Evolutionary conservation across 2,113 vertebrate species (phyloP).

Genomic region (Tinamus guttatus): DNA sequence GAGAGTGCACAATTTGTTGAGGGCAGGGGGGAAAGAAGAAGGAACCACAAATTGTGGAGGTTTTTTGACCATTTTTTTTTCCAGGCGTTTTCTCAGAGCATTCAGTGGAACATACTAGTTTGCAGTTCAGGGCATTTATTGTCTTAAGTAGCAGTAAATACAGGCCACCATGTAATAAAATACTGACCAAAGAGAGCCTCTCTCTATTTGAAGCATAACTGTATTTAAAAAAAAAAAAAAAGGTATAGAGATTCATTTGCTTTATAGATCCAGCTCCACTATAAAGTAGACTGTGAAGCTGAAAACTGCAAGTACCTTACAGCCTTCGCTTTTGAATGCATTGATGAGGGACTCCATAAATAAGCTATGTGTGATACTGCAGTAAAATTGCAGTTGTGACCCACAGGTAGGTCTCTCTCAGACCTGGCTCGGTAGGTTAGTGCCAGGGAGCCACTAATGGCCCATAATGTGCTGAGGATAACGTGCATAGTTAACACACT

Average conservation of each 20-base stretch:
- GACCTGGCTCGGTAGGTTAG: background rate
- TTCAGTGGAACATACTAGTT: background rate
- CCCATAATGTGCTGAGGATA: background rate
- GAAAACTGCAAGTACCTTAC: accelerated
- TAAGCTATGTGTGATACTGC: background rate
- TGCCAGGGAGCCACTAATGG: background rate
- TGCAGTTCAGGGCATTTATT: background rate
- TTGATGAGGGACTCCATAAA: background rate
- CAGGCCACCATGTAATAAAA: background rate
- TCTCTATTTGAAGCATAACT: background rate
- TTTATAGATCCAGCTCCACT: background rate
- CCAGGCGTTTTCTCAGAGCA: background rate
- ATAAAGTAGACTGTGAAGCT: background rate
- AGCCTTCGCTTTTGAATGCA: background rate
- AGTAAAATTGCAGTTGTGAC: background rate
- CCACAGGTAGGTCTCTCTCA: background rate
- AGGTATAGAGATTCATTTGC: background rate
- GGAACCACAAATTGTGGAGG: background rate
- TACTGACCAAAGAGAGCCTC: background rate
- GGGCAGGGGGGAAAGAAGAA: too few species aligned
- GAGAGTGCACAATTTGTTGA: background rate
- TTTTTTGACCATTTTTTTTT: conserved; percentile 23
- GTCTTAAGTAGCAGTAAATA: background rate
- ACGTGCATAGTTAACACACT: conserved; percentile 53
- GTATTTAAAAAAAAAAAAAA: background rate